phyloP scores from a whole-genome alignment of 2,113 vertebrate genomes.

The Tringa solitaria region DNA sequence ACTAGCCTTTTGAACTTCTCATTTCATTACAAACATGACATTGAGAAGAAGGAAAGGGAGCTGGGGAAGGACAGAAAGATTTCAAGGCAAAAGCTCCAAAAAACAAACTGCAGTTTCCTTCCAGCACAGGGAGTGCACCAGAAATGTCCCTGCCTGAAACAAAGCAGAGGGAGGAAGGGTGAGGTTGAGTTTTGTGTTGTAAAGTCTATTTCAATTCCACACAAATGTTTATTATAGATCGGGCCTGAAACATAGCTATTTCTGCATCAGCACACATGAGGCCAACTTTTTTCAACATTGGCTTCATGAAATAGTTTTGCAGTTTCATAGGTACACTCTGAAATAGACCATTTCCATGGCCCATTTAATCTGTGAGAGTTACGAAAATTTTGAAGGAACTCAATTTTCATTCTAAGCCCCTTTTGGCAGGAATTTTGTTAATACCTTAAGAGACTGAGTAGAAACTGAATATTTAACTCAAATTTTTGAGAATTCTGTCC shows the following conservation, averaged over 20 bases:
- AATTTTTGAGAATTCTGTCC: background rate
- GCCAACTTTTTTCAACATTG: background rate
- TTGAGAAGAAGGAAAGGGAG: background rate
- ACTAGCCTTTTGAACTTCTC: background rate
- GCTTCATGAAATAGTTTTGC: background rate
- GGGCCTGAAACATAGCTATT: background rate
- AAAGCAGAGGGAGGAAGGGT: slow-evolving; percentile 23
- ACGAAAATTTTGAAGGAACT: background rate
- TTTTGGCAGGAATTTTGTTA: background rate
- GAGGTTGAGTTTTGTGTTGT: slow-evolving; percentile 9
- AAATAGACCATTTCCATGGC: background rate
- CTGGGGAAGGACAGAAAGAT: background rate
- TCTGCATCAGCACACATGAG: background rate
- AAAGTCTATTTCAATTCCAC: background rate
- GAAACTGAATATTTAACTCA: background rate
- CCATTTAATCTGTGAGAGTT: background rate
- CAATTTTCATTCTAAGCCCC: background rate
- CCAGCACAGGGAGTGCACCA: background rate
- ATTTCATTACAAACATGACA: background rate
- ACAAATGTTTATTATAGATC: background rate
- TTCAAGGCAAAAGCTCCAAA: slow-evolving; percentile 18
- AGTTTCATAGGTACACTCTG: background rate
- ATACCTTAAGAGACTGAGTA: background rate
- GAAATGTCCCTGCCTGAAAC: background rate
- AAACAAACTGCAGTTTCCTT: slow-evolving; percentile 4